These are phyloP conservation scores for Pristionchus maxplancki DNA, from an alignment of 2,888 invertebrate genomes.

Conservation along the genomic window DNA sequence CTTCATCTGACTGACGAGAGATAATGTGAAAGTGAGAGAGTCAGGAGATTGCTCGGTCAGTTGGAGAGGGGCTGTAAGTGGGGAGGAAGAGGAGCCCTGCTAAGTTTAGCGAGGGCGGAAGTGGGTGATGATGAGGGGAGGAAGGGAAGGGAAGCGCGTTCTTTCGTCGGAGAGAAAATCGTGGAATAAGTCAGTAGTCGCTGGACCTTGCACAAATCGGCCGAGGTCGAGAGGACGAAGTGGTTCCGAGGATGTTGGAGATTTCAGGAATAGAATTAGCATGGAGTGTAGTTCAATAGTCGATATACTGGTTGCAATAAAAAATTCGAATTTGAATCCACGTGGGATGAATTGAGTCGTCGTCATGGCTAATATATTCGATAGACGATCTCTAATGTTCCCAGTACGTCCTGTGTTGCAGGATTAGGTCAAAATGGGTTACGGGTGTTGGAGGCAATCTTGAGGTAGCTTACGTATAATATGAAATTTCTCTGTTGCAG, in stretches of 20 bases:
- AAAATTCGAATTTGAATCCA: background rate
- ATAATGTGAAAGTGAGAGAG: background rate
- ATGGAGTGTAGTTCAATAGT: background rate
- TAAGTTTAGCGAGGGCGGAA: conserved; percentile 18
- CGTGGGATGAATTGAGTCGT: too few relatives aligned
- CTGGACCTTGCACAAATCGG: background rate
- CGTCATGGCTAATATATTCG: too few relatives aligned
- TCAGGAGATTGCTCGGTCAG: too few relatives aligned
- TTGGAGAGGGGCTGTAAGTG: background rate
- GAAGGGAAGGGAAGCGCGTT: background rate
- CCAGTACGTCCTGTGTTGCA: too few relatives aligned
- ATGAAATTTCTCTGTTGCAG: conserved; percentile 59
- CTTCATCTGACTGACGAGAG: background rate
- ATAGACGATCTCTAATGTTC: too few relatives aligned
- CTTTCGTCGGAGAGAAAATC: background rate
- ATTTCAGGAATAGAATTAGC: background rate
- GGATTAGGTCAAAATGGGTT: too few relatives aligned
- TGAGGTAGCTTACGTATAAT: background rate
- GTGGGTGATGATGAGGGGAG: background rate
- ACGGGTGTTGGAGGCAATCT: too few relatives aligned
- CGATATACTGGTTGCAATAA: too few relatives aligned
- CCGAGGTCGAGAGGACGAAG: background rate
- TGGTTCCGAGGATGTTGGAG: background rate
- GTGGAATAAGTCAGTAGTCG: background rate
- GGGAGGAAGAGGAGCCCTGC: background rate